Evolutionary conservation across 2,797 vertebrate species (phyloP), one percentile per base, ranked within the genome.

Genomic region (Agapornis canus): DNA sequence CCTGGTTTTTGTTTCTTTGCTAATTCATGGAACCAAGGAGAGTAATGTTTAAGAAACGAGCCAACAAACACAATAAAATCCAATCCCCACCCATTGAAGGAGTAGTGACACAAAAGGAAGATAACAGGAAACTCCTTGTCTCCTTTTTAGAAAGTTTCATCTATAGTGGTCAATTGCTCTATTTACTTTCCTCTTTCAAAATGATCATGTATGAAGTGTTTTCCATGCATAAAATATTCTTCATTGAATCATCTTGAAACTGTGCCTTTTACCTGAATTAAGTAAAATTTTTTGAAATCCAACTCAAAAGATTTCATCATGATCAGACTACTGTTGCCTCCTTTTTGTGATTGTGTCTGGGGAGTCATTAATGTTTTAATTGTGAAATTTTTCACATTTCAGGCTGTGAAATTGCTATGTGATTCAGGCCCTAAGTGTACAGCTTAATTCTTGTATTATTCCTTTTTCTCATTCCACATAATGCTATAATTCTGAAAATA

Each of bases 401-500:
- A 75, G 26, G 45, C 26, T 72, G 49, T 89, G 56, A 78, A 81
- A 88, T 65, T 94, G 82, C 72, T 78, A 10, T 61, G 26, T 73
- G 83, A 72, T 85, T 63, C 92, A 82, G 57, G 75, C 40, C 65
- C 90, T 80, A 92, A 93, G 94, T 85, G 15, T 49, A 82, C 89
- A 68, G 43, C 20, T 92, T 96, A 20, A 56, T 86, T 85, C 85
- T 37, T 83, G 7, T 60, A 82, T 89, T 93, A 86, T 57, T 90
- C 27, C 39, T 84, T 86, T 86, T 92, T 87, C 49, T 89, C 18
- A 49, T 94, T 94, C 84, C 78, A 89, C 86, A 60, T 96, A 49
- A 64, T 49, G 59, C 12, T 45, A 22, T 93, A 69, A 86, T 95
- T 94, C 90, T 93, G 72, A 89, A 95, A 96, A 94, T 86, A 95